phyloP scores from a whole-genome alignment of 2,888 invertebrate genomes.

The Notocelia uddmanniana region DNA sequence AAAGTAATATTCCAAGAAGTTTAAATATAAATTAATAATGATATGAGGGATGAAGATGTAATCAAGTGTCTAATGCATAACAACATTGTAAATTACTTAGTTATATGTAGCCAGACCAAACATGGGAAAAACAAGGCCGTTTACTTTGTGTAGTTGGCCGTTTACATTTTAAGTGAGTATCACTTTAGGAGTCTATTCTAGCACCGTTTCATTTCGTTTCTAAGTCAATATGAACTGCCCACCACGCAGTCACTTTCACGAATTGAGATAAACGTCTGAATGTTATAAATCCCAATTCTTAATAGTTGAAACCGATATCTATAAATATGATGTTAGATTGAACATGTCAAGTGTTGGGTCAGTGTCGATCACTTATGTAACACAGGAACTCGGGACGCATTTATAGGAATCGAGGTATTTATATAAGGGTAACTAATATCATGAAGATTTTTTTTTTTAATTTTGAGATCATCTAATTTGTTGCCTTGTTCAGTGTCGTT shows the following conservation, averaged over 20 bases:
- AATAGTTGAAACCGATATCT: too few species aligned
- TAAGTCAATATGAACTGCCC: neutral
- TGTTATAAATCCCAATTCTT: too few species aligned
- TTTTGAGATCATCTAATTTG: too few species aligned
- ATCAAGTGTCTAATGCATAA: neutral
- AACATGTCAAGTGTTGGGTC: too few species aligned
- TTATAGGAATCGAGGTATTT: too few species aligned
- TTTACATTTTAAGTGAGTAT: constrained; percentile 1
- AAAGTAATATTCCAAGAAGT: neutral
- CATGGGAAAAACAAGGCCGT: neutral
- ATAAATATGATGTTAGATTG: too few species aligned
- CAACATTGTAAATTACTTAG: neutral
- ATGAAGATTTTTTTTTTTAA: too few species aligned
- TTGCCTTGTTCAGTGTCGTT: too few species aligned
- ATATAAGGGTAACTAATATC: too few species aligned
- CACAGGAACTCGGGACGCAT: too few species aligned
- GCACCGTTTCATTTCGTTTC: neutral
- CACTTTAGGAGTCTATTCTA: neutral
- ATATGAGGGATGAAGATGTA: neutral
- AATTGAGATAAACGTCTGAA: too few species aligned
- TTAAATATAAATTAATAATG: neutral
- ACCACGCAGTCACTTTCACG: neutral
- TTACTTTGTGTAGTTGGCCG: constrained; percentile 4
- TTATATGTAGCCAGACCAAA: neutral
- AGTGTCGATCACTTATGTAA: too few species aligned